Evolutionary conservation across 2,888 invertebrate genomes (phyloP).

Genomic region (Alloscopus bannaensis): DNA sequence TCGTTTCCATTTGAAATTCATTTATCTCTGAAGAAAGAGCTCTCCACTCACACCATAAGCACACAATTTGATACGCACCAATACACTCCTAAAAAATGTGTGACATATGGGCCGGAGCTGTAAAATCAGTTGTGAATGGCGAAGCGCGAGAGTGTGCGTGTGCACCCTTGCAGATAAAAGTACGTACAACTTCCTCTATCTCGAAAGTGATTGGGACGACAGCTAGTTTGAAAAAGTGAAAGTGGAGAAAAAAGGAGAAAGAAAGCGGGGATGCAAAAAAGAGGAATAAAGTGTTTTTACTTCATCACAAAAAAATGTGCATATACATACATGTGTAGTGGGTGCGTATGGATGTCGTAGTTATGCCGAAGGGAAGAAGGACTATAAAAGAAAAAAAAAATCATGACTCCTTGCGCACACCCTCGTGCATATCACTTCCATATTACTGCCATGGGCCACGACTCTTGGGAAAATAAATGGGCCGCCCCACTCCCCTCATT

Average conservation of each 20-base stretch:
- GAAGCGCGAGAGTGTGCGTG: too few relatives aligned
- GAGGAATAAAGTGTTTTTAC: background rate
- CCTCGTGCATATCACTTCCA: constrained; percentile 21
- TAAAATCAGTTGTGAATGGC: too few relatives aligned
- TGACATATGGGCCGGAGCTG: too few relatives aligned
- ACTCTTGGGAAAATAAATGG: constrained; percentile 48
- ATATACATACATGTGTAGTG: background rate
- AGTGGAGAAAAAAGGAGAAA: constrained; percentile 5
- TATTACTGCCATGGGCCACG: constrained; percentile 35
- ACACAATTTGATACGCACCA: background rate
- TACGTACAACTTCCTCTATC: too few relatives aligned
- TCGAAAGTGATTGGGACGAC: constrained; percentile 2
- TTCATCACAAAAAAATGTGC: background rate
- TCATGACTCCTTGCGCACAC: background rate
- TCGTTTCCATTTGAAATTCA: background rate
- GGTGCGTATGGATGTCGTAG: too few relatives aligned
- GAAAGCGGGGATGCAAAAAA: background rate
- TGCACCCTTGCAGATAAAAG: too few relatives aligned
- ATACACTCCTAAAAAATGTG: too few relatives aligned
- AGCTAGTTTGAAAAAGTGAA: constrained; percentile 21
- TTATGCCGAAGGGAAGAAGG: background rate
- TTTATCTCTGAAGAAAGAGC: background rate
- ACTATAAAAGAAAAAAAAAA: background rate
- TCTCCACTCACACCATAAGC: background rate
- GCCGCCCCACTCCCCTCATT: constrained; percentile 58